Conservation (phyloP, 37 sponge, comb jelly and placozoan species). For the Lycopodina hypogea region DNA sequence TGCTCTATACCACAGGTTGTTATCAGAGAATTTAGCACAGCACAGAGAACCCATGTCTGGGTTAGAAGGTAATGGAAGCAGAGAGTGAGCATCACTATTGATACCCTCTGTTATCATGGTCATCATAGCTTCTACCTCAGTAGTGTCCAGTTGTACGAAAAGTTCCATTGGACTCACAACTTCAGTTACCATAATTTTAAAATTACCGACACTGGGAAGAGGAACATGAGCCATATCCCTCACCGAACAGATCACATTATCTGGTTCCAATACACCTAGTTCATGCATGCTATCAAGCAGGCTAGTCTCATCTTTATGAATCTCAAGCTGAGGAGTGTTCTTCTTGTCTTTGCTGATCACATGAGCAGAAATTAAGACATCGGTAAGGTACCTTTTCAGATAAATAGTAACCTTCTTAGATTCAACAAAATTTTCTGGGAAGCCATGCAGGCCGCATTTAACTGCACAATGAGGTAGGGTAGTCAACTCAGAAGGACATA, state of each 20-base stretch:
- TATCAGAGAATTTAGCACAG: constrained; percentile 45
- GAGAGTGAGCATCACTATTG: neutral
- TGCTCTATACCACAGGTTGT: constrained; percentile 59
- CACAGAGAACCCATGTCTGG: constrained; percentile 43
- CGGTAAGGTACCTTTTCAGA: too few relatives aligned
- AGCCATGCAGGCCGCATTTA: constrained; percentile 19
- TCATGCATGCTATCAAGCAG: neutral
- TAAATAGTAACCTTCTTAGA: neutral
- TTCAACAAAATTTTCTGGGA: neutral
- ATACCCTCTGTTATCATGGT: neutral
- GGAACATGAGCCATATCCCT: neutral
- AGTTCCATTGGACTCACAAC: constrained; percentile 5
- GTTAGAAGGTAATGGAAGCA: neutral
- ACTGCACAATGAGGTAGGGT: constrained; percentile 9
- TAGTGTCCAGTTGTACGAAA: neutral
- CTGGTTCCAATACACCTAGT: neutral
- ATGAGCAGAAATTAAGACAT: neutral
- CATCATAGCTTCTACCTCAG: neutral
- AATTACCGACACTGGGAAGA: neutral
- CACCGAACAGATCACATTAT: neutral
- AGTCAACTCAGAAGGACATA: constrained; percentile 15
- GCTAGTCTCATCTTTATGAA: neutral
- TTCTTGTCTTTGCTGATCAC: neutral
- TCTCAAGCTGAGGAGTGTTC: neutral
- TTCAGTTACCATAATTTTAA: constrained; percentile 4